Evolutionary conservation across 2,888 invertebrate genomes (phyloP), one percentile per base, ranked within the genome.

Genomic region (Endotricha flammealis): DNA sequence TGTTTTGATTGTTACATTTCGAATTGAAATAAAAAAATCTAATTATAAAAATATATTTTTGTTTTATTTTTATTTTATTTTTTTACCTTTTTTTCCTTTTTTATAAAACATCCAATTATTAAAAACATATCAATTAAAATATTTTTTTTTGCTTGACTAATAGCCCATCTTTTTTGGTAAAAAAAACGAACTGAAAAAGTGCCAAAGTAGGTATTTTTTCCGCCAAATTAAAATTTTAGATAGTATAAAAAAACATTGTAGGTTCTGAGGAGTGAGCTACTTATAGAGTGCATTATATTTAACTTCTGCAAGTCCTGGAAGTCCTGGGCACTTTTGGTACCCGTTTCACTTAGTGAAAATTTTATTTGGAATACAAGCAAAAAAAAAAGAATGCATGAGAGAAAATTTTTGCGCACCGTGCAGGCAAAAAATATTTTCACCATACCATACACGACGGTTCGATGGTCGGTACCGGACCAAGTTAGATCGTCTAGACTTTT

Each of bases 1-100:
- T 65, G 68, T 70, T 71, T 57, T 71, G n/a, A 76, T 64, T 83
- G 85, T 83, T 85, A 79, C 81, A 81, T 78, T 81, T 82, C 80
- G 76, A 76, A 76, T 77, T 75, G 64, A 72, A 81, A 80, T 74
- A 80, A 81, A 72, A 74, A 75, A 70, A 64, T 53, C 53, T 61
- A 57, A 62, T 63, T 62, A 64, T 73, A 62, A 63, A 57, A 53
- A 40, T n/a, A n/a, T n/a, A n/a, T 50, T 64, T 75, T 79, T 59
- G 69, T 73, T 76, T 78, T 72, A 71, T 78, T 80, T 74, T 61
- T 42, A 16, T 62, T 59, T 58, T 57, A 57, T 62, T 64, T 62
- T 60, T 60, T 58, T 64, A 57, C 52, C 39, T 41, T 60, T 53
- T 50, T 48, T 50, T 52, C 54, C 53, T 40, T 43, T 49, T 47